Evolutionary conservation across 2,888 invertebrate species (phyloP).

Genomic region (Nephrotoma appendiculata): DNA sequence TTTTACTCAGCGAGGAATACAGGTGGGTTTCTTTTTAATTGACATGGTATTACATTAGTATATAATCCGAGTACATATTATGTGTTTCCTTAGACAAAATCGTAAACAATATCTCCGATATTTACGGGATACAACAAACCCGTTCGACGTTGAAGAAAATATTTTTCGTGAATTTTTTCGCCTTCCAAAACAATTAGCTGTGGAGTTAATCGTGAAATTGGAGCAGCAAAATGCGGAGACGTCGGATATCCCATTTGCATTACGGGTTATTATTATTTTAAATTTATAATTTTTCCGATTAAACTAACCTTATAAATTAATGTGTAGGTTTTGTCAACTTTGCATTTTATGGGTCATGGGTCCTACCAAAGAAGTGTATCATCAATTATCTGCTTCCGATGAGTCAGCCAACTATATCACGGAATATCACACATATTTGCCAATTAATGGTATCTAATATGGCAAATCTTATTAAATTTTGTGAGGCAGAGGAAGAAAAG

Average conservation of each 20-base stretch:
- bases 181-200: neutral
- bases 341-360: neutral
- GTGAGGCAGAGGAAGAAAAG: no score
- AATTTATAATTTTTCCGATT: neutral
- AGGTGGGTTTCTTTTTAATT: no score
- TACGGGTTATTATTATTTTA: neutral
- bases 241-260: neutral
- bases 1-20: no score
- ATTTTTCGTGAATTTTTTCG: neutral
- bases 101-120: no score
- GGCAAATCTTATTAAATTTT: neutral
- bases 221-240: neutral
- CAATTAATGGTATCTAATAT: neutral
- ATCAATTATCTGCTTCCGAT: neutral
- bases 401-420: no score
- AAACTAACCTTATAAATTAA: no score
- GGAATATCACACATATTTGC: neutral
- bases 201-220: neutral
- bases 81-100: no score
- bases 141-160: no score
- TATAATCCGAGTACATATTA: no score
- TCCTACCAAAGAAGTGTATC: neutral
- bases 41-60: no score
- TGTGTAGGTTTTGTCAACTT: neutral
- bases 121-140: no score